A percentile compares a stretch with the other conserved stretches of the same genome.
Conservation (phyloP, 2,113 vertebrate species). For the Dasyurus viverrinus region DNA sequence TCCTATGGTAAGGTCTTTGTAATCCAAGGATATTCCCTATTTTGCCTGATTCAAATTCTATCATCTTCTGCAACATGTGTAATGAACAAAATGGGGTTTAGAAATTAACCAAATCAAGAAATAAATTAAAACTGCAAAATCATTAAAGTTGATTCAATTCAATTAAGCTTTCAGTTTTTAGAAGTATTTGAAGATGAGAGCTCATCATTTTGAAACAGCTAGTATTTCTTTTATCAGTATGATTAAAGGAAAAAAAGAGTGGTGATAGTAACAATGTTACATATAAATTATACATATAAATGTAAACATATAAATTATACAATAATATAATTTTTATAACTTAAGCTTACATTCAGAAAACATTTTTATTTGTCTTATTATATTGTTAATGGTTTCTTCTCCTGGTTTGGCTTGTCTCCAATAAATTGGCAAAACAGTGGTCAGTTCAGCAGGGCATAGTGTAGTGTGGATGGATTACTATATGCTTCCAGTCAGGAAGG, state of each 20-base stretch:
- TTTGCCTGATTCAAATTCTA: background rate
- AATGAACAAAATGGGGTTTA: background rate
- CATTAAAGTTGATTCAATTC: background rate
- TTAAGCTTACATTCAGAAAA: background rate
- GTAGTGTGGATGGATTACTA: background rate
- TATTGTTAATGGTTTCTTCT: background rate
- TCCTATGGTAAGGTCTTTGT: background rate
- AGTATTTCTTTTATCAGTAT: background rate
- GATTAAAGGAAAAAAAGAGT: background rate
- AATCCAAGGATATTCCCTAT: background rate
- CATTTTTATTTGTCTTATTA: background rate
- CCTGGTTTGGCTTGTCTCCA: background rate
- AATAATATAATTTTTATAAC: too few relatives aligned
- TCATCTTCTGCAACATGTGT: background rate
- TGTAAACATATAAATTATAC: too few relatives aligned
- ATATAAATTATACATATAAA: too few relatives aligned
- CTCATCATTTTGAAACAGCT: background rate
- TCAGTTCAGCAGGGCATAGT: background rate
- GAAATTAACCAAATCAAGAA: background rate
- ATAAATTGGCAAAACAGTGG: background rate
- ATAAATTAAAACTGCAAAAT: background rate
- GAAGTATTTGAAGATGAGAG: background rate
- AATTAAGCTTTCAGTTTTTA: background rate
- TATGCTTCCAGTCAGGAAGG: background rate
- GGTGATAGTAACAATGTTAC: background rate